Conservation (phyloP, 2,888 invertebrate species). For the Lochmaea crataegi region DNA sequence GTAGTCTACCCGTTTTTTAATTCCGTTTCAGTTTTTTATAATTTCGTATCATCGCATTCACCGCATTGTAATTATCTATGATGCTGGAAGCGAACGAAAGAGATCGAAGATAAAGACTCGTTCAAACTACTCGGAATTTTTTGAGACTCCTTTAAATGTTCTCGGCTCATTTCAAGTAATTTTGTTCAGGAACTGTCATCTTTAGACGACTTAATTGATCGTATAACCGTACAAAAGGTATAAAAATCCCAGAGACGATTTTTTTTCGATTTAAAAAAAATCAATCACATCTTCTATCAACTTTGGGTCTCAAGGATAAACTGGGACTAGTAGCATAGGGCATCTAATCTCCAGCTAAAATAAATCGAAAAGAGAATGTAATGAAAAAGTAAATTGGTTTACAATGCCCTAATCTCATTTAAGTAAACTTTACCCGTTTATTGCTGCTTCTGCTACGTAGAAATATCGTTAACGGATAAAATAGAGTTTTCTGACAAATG, state of each 20-base stretch:
- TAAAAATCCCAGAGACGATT: not conserved
- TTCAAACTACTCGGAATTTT: too few relatives aligned
- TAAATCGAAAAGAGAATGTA: slow-evolving; percentile 19
- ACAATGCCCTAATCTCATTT: slow-evolving; percentile 16
- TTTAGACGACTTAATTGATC: too few relatives aligned
- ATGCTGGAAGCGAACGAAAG: too few relatives aligned
- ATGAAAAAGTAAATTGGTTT: slow-evolving; percentile 17
- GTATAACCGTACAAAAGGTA: too few relatives aligned
- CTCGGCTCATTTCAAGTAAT: too few relatives aligned
- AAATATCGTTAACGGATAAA: slow-evolving; percentile 1
- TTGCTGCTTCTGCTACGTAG: slow-evolving; percentile 2
- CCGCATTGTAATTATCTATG: too few relatives aligned
- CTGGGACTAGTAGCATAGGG: not conserved
- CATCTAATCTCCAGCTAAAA: slow-evolving; percentile 7
- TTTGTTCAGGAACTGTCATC: too few relatives aligned
- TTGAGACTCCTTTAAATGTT: too few relatives aligned
- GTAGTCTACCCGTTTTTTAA: too few relatives aligned
- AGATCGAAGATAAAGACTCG: too few relatives aligned
- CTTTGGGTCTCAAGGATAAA: not conserved
- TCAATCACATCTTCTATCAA: slow-evolving; percentile 1
- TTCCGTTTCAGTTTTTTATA: too few relatives aligned
- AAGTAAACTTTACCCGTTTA: slow-evolving; percentile 17
- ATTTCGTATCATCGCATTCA: too few relatives aligned
- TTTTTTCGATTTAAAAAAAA: slow-evolving; percentile 8
- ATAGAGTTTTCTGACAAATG: not conserved